Conservation (phyloP, 2,888 invertebrate species). For the Bhutanitis thaidina region DNA sequence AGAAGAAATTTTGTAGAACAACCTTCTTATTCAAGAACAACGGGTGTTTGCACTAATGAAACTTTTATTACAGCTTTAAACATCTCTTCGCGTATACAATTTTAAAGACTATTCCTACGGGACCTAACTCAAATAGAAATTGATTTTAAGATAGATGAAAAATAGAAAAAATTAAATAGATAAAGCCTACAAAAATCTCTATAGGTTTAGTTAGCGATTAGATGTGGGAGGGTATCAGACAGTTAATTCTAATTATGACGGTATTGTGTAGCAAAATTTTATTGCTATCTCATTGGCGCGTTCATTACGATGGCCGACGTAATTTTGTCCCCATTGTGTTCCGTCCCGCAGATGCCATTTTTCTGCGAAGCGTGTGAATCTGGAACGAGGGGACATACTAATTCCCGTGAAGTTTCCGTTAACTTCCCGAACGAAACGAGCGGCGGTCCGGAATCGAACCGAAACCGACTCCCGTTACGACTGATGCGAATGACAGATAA, state of each 20-base stretch:
- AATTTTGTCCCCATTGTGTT: constrained; percentile 72
- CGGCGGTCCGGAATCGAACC: constrained; percentile 9
- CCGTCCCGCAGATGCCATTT: constrained; percentile 49
- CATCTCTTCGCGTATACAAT: constrained; percentile 16
- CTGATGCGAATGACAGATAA: constrained; percentile 10
- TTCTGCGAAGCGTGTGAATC: constrained; percentile 70
- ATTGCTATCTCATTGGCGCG: constrained; percentile 75
- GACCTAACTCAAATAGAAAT: too few relatives aligned
- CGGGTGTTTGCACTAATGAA: constrained; percentile 26
- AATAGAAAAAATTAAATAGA: not conserved
- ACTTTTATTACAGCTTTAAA: constrained; percentile 10
- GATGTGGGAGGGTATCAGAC: constrained; percentile 73
- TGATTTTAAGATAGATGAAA: too few relatives aligned
- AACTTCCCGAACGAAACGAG: constrained; percentile 29
- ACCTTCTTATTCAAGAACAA: constrained; percentile 21
- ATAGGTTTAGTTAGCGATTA: constrained; percentile 43
- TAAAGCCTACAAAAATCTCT: not conserved
- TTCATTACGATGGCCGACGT: constrained; percentile 61
- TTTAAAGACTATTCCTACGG: too few relatives aligned
- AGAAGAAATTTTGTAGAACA: constrained; percentile 10
- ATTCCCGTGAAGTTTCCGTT: constrained; percentile 47
- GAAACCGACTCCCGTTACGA: constrained; percentile 5
- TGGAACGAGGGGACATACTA: constrained; percentile 50
- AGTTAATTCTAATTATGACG: constrained; percentile 76
- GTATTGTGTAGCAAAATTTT: constrained; percentile 72